Percentiles rank a stretch among this genome's conserved stretches.
Conservation (phyloP, 2,888 invertebrate species). For the Drosophila mimica region DNA sequence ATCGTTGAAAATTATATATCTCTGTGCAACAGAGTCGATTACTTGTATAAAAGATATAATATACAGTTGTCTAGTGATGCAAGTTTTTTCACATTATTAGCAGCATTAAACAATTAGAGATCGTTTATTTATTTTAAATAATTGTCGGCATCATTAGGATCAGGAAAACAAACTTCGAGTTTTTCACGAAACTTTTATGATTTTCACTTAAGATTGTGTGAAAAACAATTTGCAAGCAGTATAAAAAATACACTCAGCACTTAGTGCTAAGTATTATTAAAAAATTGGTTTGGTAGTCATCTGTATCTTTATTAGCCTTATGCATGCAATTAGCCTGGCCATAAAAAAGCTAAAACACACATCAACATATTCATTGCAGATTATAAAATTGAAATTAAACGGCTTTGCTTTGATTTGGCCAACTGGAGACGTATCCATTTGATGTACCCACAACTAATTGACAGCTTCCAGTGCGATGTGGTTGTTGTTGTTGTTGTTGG, state of each 20-base stretch:
- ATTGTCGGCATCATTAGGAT: background rate
- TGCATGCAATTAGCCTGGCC: constrained; percentile 1
- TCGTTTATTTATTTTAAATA: background rate
- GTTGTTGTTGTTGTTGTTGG: background rate
- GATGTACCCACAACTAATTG: constrained; percentile 70
- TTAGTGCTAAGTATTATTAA: background rate
- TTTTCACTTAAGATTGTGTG: background rate
- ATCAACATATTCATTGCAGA: background rate
- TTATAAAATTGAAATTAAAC: constrained; percentile 6
- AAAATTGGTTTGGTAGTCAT: background rate
- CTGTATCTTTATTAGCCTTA: background rate
- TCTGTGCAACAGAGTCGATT: background rate
- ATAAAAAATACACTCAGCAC: background rate
- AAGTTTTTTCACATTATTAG: background rate
- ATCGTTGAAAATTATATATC: background rate
- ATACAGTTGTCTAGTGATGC: background rate
- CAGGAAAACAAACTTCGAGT: background rate
- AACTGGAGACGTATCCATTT: constrained; percentile 37
- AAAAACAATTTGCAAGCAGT: background rate
- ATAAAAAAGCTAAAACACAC: background rate
- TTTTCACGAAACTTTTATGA: background rate
- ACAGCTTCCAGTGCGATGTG: constrained; percentile 61
- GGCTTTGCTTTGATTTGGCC: constrained; percentile 4
- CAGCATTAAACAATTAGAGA: background rate
- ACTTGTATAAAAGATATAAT: background rate